phyloP scores from a whole-genome alignment of 2,888 invertebrate genomes.

The Metalampra italica region DNA sequence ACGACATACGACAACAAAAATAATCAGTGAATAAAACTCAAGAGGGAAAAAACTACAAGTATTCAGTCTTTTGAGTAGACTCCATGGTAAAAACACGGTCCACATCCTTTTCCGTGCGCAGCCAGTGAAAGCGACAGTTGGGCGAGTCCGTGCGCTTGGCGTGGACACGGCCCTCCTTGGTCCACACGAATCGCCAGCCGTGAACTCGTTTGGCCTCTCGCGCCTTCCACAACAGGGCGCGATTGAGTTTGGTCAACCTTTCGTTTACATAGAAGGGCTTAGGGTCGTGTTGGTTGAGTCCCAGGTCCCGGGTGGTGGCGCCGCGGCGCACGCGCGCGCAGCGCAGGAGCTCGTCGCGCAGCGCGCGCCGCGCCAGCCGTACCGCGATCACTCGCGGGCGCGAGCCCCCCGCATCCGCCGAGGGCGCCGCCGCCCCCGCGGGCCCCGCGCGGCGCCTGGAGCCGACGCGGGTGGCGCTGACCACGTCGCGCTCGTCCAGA shows the following conservation, averaged over 20 bases:
- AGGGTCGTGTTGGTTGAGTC: not conserved
- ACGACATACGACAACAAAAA: too few species aligned
- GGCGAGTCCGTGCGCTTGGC: constrained; percentile 6
- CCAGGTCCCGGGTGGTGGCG: constrained; percentile 4
- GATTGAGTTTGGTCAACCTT: constrained; percentile 3
- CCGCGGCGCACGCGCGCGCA: constrained; percentile 15
- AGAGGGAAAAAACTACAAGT: too few species aligned
- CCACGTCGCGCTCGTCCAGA: not conserved
- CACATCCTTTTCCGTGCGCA: too few species aligned
- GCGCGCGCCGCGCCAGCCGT: constrained; percentile 11
- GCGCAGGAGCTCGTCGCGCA: constrained; percentile 12
- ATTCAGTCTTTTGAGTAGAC: too few species aligned
- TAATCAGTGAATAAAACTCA: too few species aligned
- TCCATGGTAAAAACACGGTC: too few species aligned
- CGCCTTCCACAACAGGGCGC: constrained; percentile 1
- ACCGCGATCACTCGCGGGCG: constrained; percentile 8
- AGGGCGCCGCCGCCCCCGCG: not conserved
- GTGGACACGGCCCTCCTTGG: constrained; percentile 2
- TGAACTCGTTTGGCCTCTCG: not conserved
- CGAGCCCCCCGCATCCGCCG: not conserved
- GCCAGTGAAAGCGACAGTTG: too few species aligned
- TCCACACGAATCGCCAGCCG: constrained; percentile 6
- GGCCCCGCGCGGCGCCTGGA: not conserved
- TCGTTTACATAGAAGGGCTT: constrained; percentile 5
- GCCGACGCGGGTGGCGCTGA: not conserved